phyloP scores from a whole-genome alignment of 2,797 vertebrate species.

The Lagorchestes hirsutus region DNA sequence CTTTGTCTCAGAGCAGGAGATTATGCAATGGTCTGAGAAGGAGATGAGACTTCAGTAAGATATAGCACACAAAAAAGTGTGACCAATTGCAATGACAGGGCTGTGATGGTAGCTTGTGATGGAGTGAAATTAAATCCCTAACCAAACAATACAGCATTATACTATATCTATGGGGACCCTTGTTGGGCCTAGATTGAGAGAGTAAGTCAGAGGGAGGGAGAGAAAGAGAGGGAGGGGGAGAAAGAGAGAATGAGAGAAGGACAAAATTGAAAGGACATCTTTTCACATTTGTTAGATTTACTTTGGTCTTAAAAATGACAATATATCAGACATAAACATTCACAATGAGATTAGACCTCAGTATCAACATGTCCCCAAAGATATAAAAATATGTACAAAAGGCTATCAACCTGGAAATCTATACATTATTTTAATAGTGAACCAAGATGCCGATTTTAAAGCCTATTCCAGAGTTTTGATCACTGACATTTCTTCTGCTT shows the following conservation, averaged over 20 bases:
- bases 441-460: constrained; percentile 20
- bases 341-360: background rate
- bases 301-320: constrained; percentile 62
- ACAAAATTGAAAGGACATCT: constrained; percentile 64
- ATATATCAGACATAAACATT: constrained; percentile 19
- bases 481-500: background rate
- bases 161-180: constrained; percentile 87
- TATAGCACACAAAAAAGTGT: constrained; percentile 89
- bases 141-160: constrained; percentile 88
- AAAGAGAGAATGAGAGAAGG: constrained; percentile 75
- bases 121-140: constrained; percentile 89
- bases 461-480: background rate
- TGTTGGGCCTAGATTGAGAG: constrained; percentile 88
- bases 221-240: background rate
- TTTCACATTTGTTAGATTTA: constrained; percentile 66
- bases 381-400: fast-evolving
- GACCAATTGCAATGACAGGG: constrained; percentile 89
- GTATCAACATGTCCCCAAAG: background rate
- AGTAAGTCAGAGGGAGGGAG: constrained; percentile 79
- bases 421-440: background rate
- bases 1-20: constrained; percentile 86
- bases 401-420: background rate
- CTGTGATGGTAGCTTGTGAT: constrained; percentile 87
- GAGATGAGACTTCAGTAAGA: constrained; percentile 87
- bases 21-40: constrained; percentile 82